A percentile compares a stretch with the other conserved stretches of the same genome.
Conservation (phyloP, 2,797 vertebrate genomes). For the Micromesistius poutassou region DNA sequence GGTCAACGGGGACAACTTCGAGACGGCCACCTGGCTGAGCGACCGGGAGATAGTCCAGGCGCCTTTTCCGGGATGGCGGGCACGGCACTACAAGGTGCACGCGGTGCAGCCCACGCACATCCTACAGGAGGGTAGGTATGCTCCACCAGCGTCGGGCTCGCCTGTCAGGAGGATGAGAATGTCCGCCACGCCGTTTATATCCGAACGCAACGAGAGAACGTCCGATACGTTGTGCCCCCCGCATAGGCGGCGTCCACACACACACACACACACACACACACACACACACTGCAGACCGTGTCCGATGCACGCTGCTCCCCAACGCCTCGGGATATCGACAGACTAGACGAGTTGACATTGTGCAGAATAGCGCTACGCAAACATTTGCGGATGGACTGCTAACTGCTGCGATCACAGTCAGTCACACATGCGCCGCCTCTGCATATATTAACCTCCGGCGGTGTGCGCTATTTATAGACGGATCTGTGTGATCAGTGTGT, state of each 20-base stretch:
- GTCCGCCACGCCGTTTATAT: no score
- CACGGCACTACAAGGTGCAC: slow-evolving; percentile 85
- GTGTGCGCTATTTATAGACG: no score
- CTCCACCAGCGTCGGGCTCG: not conserved
- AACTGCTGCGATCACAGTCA: not conserved
- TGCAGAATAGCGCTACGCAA: not conserved
- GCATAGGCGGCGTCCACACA: not conserved
- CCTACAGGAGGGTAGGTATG: slow-evolving; percentile 88
- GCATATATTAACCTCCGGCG: no score
- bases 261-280: no score
- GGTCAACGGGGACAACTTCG: slow-evolving; percentile 91
- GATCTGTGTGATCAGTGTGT: no score
- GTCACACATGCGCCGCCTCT: not conserved
- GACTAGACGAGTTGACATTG: not conserved
- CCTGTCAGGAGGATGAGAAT: no score
- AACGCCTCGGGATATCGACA: not conserved
- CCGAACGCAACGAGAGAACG: not conserved
- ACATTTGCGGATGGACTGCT: not conserved
- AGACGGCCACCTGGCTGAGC: slow-evolving; percentile 93
- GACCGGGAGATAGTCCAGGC: slow-evolving; percentile 84
- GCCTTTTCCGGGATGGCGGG: slow-evolving; percentile 88
- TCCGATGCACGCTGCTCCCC: not conserved
- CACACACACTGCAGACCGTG: not conserved
- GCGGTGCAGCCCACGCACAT: slow-evolving; percentile 89
- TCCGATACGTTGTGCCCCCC: not conserved